Percentiles rank a stretch among this genome's conserved stretches.
phyloP scores from a whole-genome alignment of 1,140 invertebrate species.

The Zaprionus lachaisei region DNA sequence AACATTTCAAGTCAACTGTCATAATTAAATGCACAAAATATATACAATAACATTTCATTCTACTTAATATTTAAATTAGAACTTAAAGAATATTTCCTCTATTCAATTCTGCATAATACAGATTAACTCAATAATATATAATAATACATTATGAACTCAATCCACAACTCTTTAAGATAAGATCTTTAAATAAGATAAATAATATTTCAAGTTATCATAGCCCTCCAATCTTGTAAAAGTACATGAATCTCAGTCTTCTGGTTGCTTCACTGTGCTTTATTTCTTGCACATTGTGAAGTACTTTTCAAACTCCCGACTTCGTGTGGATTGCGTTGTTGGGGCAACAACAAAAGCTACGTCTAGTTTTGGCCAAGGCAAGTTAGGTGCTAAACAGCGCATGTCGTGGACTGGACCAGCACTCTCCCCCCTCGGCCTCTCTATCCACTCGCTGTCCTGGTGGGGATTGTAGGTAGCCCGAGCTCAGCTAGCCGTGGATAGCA shows the following conservation, averaged over 20 bases:
- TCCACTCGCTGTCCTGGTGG: neutral
- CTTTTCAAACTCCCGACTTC: constrained; percentile 32
- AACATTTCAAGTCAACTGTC: too few species aligned
- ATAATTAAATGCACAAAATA: too few species aligned
- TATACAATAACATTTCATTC: too few species aligned
- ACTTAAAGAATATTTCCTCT: neutral
- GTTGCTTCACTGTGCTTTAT: neutral
- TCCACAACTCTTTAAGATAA: neutral
- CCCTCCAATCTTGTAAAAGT: neutral
- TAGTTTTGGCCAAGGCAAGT: constrained; percentile 67
- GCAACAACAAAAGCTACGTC: constrained; percentile 47
- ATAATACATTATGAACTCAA: neutral
- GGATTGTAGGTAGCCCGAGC: constrained; percentile 40
- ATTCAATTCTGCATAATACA: too few species aligned
- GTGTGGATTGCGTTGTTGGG: constrained; percentile 19
- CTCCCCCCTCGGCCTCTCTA: neutral
- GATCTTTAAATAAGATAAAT: neutral
- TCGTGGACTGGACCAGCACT: constrained; percentile 49
- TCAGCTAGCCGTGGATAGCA: constrained; percentile 69
- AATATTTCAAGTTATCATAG: neutral
- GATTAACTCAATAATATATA: too few species aligned
- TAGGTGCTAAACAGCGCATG: constrained; percentile 81
- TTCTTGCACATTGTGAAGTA: constrained; percentile 8
- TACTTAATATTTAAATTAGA: too few species aligned
- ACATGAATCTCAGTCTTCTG: neutral